A percentile compares a stretch with the other conserved stretches of the same genome.
Evolutionary conservation across 2,113 vertebrate species (phyloP).

Genomic region (Saimiri boliviensis): DNA sequence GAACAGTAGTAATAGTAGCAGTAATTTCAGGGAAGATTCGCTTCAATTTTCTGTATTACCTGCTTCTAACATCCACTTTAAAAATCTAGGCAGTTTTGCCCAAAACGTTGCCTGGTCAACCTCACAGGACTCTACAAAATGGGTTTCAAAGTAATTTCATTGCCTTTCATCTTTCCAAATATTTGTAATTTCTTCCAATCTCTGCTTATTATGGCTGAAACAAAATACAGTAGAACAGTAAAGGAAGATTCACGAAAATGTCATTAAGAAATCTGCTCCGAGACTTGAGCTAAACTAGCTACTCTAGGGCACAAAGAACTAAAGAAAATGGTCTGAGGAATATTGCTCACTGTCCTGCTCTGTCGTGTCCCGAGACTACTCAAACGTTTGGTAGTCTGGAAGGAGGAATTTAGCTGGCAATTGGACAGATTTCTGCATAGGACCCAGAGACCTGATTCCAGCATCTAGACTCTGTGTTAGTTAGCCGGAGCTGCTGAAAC

Average conservation of each 20-base stretch:
- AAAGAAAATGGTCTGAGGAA: not conserved
- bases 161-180: slow-evolving; percentile 70
- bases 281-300: not conserved
- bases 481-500: not conserved
- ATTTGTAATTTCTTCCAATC: slow-evolving; percentile 66
- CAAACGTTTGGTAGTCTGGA: not conserved
- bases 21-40: slow-evolving; percentile 56
- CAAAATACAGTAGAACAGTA: slow-evolving; percentile 37
- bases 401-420: not conserved
- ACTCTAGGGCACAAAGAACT: not conserved
- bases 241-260: not conserved
- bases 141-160: slow-evolving; percentile 56
- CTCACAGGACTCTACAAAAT: slow-evolving; percentile 4
- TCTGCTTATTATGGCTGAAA: slow-evolving; percentile 50
- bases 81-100: slow-evolving; percentile 51
- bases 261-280: not conserved
- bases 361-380: not conserved
- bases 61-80: slow-evolving; percentile 60
- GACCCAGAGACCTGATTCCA: not conserved
- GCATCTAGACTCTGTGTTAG: not conserved
- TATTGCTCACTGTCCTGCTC: not conserved
- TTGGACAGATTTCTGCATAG: not conserved
- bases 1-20: not conserved
- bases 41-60: slow-evolving; percentile 62
- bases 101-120: slow-evolving; percentile 44